Conservation (phyloP, 2,797 vertebrate species). For the Acridotheres tristis region DNA sequence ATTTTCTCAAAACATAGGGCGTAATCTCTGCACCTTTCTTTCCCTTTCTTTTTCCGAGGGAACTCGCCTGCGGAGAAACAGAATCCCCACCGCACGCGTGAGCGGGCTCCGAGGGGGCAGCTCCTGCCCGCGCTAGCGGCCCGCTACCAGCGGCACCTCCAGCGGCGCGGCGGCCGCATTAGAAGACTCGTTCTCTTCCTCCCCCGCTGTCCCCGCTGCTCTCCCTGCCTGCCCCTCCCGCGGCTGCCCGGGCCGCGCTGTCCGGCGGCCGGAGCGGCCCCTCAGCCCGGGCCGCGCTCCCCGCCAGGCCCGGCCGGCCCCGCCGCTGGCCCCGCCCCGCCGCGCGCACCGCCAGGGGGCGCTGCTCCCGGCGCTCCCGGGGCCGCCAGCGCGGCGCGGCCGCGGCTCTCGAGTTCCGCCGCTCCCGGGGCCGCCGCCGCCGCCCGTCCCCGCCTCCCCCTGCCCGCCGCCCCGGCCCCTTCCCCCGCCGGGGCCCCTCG, state of each 20-base stretch:
- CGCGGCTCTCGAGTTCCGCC: background rate
- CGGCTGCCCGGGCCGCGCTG: background rate
- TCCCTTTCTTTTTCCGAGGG: too few relatives aligned
- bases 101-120: background rate
- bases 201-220: too few relatives aligned
- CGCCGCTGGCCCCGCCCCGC: background rate
- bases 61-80: fast-evolving
- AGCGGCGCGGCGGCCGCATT: background rate
- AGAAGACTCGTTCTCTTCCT: too few relatives aligned
- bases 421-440: background rate
- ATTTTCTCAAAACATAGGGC: background rate
- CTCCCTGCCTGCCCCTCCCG: fast-evolving
- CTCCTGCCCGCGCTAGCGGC: background rate
- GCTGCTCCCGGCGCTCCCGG: background rate
- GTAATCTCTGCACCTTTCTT: fast-evolving
- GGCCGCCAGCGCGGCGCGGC: background rate
- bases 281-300: background rate
- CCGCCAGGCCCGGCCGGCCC: background rate
- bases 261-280: background rate
- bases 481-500: background rate
- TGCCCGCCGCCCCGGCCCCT: slow-evolving; percentile 44
- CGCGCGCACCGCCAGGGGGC: background rate
- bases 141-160: too few relatives aligned
- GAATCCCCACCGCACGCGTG: fast-evolving
- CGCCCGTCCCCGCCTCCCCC: background rate